Evolutionary conservation across 1,140 invertebrate species (phyloP), one percentile per base, ranked within the genome.

Genomic region (Zaprionus nigranus): DNA sequence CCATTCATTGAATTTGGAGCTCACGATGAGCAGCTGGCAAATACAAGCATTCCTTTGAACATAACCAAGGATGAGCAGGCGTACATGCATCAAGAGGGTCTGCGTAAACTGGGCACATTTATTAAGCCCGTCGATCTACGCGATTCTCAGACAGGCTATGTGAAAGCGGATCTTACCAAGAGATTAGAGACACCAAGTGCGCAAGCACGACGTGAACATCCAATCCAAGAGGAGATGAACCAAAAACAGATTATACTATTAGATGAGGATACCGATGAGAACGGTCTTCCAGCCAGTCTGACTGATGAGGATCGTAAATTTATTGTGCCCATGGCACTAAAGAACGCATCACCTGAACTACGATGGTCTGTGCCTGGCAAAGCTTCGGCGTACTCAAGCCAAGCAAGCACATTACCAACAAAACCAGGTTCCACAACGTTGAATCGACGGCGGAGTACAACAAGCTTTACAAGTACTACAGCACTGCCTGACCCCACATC

Each of bases 261-360:
- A n/a, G 91, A 92, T 36, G 92, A 92, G 40, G 90, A 91, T 66
- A 91, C 86, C 30, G 91, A 92, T 72, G 91, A 91, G 36, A 91
- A 92, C 62, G 81, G 82, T 53, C 68, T 91, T 38, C 87, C 91
- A 2, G 77, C 88, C 70, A 91, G 91, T 73, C 62, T 91, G 15
- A 91, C 84, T 15, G 85, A 92, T 43, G 87, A 90, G 66, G 92
- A 92, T 59, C 87, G 87, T 11, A 92, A 92, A 68, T 92, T 92
- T 28, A 93, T 93, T 51, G 91, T 93, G 51, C 92, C 92, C 9
- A 91, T 93, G 91, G 91, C 92, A 36, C 62, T 93, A 34, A 92
- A 92, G 49, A 92, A 92, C 73, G 71, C 86, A 30, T 79, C 91
- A 46, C 82, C 88, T 3, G 91, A 92, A 77, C 67, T 81, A 7